Evolutionary conservation across 2,888 invertebrate species (phyloP).

Genomic region (Eupithecia exiguata): DNA sequence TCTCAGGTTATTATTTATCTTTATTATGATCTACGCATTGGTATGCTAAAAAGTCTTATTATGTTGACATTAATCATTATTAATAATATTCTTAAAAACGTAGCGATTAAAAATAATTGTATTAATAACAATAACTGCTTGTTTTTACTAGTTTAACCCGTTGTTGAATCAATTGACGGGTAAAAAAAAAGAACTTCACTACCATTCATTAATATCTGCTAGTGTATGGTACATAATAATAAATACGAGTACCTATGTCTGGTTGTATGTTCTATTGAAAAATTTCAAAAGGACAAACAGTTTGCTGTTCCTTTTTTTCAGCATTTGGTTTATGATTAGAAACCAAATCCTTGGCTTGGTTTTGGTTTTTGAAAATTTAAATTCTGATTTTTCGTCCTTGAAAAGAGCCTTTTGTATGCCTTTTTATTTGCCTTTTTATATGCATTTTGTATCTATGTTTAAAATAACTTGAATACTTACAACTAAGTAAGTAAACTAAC

Average conservation of each 20-base stretch:
- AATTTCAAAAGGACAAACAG: background rate
- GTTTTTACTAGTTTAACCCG: slow-evolving; percentile 17
- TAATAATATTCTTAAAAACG: slow-evolving; percentile 9
- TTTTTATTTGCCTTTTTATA: too few species aligned
- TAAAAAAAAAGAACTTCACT: background rate
- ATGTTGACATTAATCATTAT: slow-evolving; percentile 6
- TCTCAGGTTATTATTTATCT: background rate
- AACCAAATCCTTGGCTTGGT: too few species aligned
- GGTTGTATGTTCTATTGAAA: background rate
- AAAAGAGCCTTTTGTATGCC: too few species aligned
- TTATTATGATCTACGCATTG: background rate
- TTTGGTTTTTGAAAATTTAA: background rate
- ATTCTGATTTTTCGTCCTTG: too few species aligned
- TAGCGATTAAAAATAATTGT: slow-evolving; percentile 15
- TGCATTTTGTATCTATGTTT: too few species aligned
- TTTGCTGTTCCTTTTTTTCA: too few species aligned
- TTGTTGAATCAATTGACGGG: slow-evolving; percentile 19
- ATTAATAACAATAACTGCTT: slow-evolving; percentile 15
- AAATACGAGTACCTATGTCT: background rate
- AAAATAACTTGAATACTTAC: too few species aligned
- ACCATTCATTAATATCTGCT: background rate
- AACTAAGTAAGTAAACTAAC: too few species aligned
- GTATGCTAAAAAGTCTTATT: background rate
- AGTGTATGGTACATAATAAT: background rate
- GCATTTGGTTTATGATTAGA: background rate